These are phyloP conservation scores for Stenurella melanura DNA, from an alignment of 2,888 invertebrate genomes.

Conservation along the genomic window DNA sequence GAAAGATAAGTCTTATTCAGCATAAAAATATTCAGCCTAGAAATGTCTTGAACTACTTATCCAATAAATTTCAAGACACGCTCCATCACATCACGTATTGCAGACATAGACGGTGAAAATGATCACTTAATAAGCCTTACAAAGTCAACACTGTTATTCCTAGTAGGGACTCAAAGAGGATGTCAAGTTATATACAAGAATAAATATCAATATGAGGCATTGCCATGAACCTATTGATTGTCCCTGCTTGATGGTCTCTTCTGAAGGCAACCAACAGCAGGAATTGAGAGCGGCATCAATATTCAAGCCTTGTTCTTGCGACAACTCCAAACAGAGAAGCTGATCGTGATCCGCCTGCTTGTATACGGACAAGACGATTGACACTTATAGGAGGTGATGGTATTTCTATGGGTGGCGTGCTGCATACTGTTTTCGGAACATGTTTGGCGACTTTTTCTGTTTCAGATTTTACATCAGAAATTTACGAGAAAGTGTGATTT, in stretches of 20 bases:
- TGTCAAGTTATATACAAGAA: slow-evolving; percentile 5
- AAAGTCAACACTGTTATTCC: neutral
- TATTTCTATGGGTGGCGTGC: neutral
- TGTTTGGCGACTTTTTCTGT: too few species aligned
- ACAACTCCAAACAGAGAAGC: slow-evolving; percentile 37
- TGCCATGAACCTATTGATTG: slow-evolving; percentile 22
- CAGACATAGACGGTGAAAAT: slow-evolving; percentile 18
- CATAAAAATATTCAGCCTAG: neutral
- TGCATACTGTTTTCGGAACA: neutral
- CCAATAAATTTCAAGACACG: neutral
- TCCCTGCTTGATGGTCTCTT: slow-evolving; percentile 17
- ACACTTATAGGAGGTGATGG: slow-evolving; percentile 15
- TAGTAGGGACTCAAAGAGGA: slow-evolving; percentile 13
- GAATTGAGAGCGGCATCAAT: slow-evolving; percentile 43
- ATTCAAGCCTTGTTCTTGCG: slow-evolving; percentile 23
- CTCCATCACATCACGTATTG: slow-evolving; percentile 7
- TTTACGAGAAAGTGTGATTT: too few species aligned
- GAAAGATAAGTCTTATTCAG: neutral
- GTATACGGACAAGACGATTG: slow-evolving; percentile 12
- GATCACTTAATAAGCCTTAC: slow-evolving; percentile 11
- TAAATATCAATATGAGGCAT: slow-evolving; percentile 13
- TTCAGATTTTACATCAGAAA: too few species aligned
- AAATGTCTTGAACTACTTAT: slow-evolving; percentile 16
- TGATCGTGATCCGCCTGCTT: slow-evolving; percentile 31
- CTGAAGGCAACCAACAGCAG: slow-evolving; percentile 12